Evolutionary conservation across 2,888 invertebrate genomes (phyloP), one percentile per base, ranked within the genome.

Genomic region (Gortyna flavago): DNA sequence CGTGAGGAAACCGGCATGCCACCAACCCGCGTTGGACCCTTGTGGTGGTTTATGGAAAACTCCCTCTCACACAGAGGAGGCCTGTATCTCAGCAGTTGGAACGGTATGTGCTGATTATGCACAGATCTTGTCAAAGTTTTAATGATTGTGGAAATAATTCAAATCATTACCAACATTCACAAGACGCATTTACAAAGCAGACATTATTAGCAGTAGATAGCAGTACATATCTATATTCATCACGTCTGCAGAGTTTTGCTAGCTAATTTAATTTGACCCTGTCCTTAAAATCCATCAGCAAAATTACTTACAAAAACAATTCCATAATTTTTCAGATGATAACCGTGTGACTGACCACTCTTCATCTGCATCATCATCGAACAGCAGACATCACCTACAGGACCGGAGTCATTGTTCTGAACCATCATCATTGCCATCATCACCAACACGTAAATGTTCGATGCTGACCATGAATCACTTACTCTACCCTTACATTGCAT

Each of bases 371-470:
- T 44, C n/a, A 48, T 41, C 38, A 67, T 32, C 7, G 38, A 64
- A 21, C 6, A 4, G 75, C 62, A 64, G 41, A 67, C 48, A 54
- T 7, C 48, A 32, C 9, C 75, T 18, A 0, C 65, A 32, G 8
- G 77, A 67, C 38, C 25, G 48, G 29, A 41, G n/a, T 61, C 59
- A 41, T 16, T 48, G 59, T 77, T 64, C 54, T 75, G 41, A 74
- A 11, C n/a, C 54, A 44, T 35, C 77, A n/a, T 4, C 41, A 18
- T 25, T 44, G 3, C 13, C 59, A 29, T 48, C 66, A 66, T 35
- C 77, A 38, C 44, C 35, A 76, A 76, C 57, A 66, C 66, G 65
- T 75, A 76, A 76, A 76, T 75, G 29, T 66, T 77, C 57, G 44
- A 75, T 76, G 13, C 66, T 35, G 44, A 59, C 66, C 65, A 57